Evolutionary conservation across 2,113 vertebrate genomes (phyloP).

Genomic region (Hymenochirus boettgeri): DNA sequence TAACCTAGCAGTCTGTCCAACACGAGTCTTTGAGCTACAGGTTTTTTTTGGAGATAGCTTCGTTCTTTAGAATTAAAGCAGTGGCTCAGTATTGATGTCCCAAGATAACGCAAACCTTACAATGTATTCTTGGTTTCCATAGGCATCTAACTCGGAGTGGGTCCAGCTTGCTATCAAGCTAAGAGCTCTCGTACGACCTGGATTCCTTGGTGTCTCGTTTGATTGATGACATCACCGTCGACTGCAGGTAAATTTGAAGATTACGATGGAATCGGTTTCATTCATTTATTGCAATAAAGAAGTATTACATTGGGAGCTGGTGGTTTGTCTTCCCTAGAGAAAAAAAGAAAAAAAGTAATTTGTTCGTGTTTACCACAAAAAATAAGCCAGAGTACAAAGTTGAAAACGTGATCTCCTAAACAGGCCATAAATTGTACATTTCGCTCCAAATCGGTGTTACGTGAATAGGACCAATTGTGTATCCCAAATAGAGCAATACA

Average conservation of each 20-base stretch:
- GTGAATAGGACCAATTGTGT: conserved; percentile 56
- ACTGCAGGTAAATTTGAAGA: conserved; percentile 77
- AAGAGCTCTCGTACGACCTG: conserved; percentile 55
- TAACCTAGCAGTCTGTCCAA: no score
- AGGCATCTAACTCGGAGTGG: conserved; percentile 79
- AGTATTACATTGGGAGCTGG: conserved; percentile 39
- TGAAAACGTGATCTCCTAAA: conserved; percentile 56
- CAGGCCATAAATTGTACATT: conserved; percentile 57
- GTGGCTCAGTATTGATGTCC: no score
- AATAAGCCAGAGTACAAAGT: conserved; percentile 48
- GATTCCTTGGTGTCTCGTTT: conserved; percentile 68
- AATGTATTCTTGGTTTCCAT: neutral
- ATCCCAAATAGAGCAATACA: conserved; percentile 22
- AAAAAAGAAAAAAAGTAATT: conserved; percentile 9
- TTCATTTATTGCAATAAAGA: neutral
- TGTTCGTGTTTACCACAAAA: conserved; percentile 41
- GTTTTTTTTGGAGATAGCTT: no score
- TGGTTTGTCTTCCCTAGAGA: neutral
- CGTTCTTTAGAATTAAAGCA: no score
- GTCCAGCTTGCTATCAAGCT: conserved; percentile 68
- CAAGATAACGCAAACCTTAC: no score
- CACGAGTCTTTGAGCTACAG: no score
- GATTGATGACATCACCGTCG: conserved; percentile 75
- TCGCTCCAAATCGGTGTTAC: conserved; percentile 15
- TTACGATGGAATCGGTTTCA: neutral